Conservation (phyloP, 1,140 invertebrate species). For the Drosophila tropicalis region DNA sequence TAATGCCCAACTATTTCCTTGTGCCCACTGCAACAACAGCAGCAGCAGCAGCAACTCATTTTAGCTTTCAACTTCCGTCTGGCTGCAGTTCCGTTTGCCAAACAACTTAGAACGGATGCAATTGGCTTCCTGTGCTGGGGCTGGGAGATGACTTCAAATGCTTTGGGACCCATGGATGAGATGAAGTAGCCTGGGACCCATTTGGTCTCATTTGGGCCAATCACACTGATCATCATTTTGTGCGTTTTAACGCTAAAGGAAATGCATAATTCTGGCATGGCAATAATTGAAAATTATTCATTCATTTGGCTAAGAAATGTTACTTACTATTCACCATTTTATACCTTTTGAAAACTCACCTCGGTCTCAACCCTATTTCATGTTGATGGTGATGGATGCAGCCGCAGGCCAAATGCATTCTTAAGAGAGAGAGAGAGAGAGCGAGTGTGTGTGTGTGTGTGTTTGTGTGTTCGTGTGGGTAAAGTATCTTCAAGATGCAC, state of each 20-base stretch:
- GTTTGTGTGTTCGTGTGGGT: slow-evolving; percentile 21
- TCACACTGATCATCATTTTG: slow-evolving; percentile 37
- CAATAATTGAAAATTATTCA: slow-evolving; percentile 49
- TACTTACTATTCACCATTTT: neutral
- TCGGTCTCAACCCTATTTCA: slow-evolving; percentile 24
- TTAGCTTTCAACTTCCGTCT: slow-evolving; percentile 64
- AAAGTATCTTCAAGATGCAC: slow-evolving; percentile 71
- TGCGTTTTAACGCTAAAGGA: slow-evolving; percentile 42
- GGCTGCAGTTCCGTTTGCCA: slow-evolving; percentile 69
- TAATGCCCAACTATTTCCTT: slow-evolving; percentile 55
- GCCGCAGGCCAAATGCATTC: slow-evolving; percentile 20
- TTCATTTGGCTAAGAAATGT: slow-evolving; percentile 39
- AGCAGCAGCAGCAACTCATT: slow-evolving; percentile 37
- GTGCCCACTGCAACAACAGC: slow-evolving; percentile 28
- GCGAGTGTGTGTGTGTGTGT: slow-evolving; percentile 5
- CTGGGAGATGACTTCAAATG: slow-evolving; percentile 4
- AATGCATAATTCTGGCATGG: slow-evolving; percentile 64
- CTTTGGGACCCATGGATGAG: neutral
- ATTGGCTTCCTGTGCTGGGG: slow-evolving; percentile 55
- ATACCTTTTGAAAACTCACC: neutral
- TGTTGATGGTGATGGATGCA: neutral
- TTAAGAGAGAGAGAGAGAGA: slow-evolving; percentile 6
- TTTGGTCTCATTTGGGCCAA: slow-evolving; percentile 69
- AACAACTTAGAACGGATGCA: slow-evolving; percentile 68
- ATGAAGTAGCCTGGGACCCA: slow-evolving; percentile 36